phyloP scores from a whole-genome alignment of 2,113 vertebrate genomes.

The Bothrops jararaca region DNA sequence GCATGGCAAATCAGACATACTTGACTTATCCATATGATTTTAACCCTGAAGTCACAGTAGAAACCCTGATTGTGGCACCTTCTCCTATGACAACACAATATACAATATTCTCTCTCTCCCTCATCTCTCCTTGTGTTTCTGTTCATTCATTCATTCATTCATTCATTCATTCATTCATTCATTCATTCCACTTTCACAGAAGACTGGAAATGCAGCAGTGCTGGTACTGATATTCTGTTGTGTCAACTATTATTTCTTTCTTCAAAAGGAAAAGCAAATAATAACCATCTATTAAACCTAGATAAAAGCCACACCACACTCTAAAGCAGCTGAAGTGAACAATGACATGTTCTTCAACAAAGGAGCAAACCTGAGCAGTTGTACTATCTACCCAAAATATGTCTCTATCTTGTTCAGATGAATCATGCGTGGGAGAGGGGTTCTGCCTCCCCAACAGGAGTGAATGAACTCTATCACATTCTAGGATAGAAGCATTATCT shows the following conservation, averaged over 20 bases:
- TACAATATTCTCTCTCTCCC: neutral
- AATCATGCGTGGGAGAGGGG: neutral
- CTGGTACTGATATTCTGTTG: slow-evolving; percentile 5
- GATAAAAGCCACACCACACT: slow-evolving; percentile 17
- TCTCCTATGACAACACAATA: neutral
- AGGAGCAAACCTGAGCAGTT: neutral
- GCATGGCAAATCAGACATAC: neutral
- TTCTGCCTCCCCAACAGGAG: no score
- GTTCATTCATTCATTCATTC: neutral
- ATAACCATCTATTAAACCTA: neutral
- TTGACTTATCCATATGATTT: neutral
- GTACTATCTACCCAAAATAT: neutral
- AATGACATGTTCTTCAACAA: neutral
- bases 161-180: neutral
- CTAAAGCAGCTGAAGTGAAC: slow-evolving; percentile 16
- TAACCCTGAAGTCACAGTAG: neutral
- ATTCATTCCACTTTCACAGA: neutral
- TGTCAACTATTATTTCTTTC: neutral
- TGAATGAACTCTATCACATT: neutral
- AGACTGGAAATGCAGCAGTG: neutral
- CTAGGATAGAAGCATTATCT: neutral
- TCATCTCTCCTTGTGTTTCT: no score
- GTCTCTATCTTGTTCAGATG: neutral
- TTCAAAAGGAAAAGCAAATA: neutral
- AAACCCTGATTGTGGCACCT: neutral